These are phyloP conservation scores for Drosophila persimilis DNA, from an alignment of 1,140 invertebrate species.

Conservation along the genomic window DNA sequence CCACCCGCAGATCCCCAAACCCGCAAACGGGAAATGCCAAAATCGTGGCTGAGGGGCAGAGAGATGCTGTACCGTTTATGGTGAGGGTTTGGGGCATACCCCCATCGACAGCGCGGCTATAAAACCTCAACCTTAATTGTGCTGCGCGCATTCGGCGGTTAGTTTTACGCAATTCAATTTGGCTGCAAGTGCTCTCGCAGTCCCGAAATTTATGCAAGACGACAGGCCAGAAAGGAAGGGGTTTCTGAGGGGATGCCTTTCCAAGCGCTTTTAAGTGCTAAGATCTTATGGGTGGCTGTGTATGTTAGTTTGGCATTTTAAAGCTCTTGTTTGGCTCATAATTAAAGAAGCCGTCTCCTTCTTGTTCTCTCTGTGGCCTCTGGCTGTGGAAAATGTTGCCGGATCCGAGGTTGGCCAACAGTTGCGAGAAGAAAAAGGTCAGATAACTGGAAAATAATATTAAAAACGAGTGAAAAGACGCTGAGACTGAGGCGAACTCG, in stretches of 20 bases:
- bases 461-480: conserved; percentile 73
- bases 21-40: conserved; percentile 1
- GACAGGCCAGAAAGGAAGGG: conserved; percentile 33
- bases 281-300: neutral
- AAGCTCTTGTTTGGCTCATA: conserved; percentile 40
- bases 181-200: conserved; percentile 59
- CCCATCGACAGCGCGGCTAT: conserved; percentile 47
- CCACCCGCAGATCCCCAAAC: conserved; percentile 65
- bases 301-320: conserved; percentile 34
- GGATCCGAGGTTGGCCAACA: conserved; percentile 29
- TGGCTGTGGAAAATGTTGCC: conserved; percentile 39
- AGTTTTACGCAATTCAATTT: conserved; percentile 79
- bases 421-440: conserved; percentile 71
- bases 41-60: neutral
- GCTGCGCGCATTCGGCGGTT: conserved; percentile 78
- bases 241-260: conserved; percentile 3
- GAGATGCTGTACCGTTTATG: neutral
- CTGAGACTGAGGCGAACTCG: conserved; percentile 27
- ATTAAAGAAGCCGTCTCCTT: conserved; percentile 36
- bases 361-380: conserved; percentile 33
- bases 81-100: neutral
- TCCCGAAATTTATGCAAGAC: conserved; percentile 60
- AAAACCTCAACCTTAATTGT: conserved; percentile 80
- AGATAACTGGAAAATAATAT: conserved; percentile 81
- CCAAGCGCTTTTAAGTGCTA: conserved; percentile 47